Evolutionary conservation across 2,888 invertebrate genomes (phyloP).

Genomic region (Philonicus albiceps): DNA sequence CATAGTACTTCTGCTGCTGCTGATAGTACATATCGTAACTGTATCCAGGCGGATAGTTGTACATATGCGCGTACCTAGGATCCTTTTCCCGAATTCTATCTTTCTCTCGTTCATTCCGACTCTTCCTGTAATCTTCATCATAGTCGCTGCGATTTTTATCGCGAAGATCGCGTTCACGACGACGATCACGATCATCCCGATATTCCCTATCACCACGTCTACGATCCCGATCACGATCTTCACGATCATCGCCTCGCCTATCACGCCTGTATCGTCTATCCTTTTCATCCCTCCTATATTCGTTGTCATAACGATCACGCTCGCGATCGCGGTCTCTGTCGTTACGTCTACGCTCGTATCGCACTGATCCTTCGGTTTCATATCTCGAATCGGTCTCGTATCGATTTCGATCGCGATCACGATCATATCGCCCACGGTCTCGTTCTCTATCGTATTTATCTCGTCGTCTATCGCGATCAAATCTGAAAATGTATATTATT

Average conservation of each 20-base stretch:
- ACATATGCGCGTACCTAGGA: conserved; percentile 53
- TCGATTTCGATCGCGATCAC: conserved; percentile 53
- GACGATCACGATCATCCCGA: conserved; percentile 54
- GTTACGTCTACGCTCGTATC: conserved; percentile 52
- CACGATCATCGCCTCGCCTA: conserved; percentile 44
- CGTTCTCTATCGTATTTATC: conserved; percentile 50
- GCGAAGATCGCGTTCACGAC: conserved; percentile 47
- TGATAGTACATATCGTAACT: conserved; percentile 67
- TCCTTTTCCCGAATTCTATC: conserved; percentile 51
- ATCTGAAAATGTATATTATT: conserved; percentile 43
- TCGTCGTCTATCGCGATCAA: conserved; percentile 61
- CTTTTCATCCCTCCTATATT: conserved; percentile 48
- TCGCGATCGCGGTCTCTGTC: conserved; percentile 52
- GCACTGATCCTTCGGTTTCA: conserved; percentile 69
- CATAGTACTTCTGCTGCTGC: conserved; percentile 72
- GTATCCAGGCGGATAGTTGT: conserved; percentile 53
- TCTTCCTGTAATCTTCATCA: conserved; percentile 51
- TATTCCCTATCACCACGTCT: conserved; percentile 57
- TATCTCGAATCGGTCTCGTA: conserved; percentile 75
- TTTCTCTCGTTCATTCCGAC: conserved; percentile 53
- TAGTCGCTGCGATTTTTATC: conserved; percentile 44
- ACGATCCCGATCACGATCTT: conserved; percentile 45
- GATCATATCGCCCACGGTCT: conserved; percentile 55
- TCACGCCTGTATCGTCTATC: conserved; percentile 50
- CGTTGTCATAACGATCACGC: conserved; percentile 51